Conservation (phyloP, 2,888 invertebrate species). For the Cybosia mesomella region DNA sequence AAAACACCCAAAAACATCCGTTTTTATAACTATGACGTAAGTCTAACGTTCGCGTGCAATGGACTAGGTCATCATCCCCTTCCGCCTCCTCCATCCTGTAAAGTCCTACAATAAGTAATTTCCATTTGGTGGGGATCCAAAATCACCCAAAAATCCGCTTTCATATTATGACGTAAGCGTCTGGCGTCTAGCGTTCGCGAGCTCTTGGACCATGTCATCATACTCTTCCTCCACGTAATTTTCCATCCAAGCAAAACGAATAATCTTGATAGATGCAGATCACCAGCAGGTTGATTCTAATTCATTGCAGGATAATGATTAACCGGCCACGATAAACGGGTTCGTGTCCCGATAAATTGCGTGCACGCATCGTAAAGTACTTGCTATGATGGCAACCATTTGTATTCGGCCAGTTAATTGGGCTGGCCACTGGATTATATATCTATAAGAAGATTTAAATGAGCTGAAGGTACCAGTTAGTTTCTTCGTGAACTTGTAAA, state of each 20-base stretch:
- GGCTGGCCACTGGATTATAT: slow-evolving; percentile 34
- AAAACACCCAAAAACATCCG: too few relatives aligned
- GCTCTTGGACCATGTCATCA: neutral
- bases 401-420: slow-evolving; percentile 56
- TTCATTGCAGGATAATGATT: slow-evolving; percentile 59
- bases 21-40: too few relatives aligned
- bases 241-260: slow-evolving; percentile 30
- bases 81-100: too few relatives aligned
- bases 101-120: too few relatives aligned
- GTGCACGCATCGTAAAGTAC: slow-evolving; percentile 51
- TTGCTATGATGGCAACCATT: slow-evolving; percentile 51
- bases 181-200: too few relatives aligned
- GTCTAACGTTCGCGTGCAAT: too few relatives aligned
- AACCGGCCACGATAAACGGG: slow-evolving; percentile 57
- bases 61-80: too few relatives aligned
- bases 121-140: too few relatives aligned
- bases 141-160: too few relatives aligned
- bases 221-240: neutral
- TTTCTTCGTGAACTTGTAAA: neutral
- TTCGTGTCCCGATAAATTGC: slow-evolving; percentile 57
- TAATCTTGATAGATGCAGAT: slow-evolving; percentile 55
- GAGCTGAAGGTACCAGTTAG: slow-evolving; percentile 1
- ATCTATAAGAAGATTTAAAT: slow-evolving; percentile 18
- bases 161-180: too few relatives aligned
- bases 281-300: slow-evolving; percentile 55